Base-by-base conservation (phyloP, 2,797 vertebrate species). In the Odontamblyopus lacepedii region DNA sequence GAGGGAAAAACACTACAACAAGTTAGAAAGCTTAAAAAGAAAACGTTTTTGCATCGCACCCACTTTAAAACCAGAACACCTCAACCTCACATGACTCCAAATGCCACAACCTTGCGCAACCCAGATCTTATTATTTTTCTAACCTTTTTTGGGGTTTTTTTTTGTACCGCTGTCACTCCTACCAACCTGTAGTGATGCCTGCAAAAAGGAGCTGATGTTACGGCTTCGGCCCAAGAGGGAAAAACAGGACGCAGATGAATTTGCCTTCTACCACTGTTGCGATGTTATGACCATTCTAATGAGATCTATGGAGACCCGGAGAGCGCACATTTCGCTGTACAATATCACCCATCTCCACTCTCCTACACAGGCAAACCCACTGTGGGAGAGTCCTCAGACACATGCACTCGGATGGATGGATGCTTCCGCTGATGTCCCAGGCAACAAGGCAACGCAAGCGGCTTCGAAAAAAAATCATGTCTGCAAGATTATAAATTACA, bases 301-400 rank as follows among this genome's bases (percentile, higher is more conserved):
- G 88, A 92, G 89, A 87, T 88, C 90, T 91, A 73, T 86, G 79
- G 91, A 91, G 91, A 91, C 78, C 90, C 90, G 87, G 76, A 48
- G 44, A 87, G 70, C 79, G 87, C 83, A 88, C 84, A 85, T 87
- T 91, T 84, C 53, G 73, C 83, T 78, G 74, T 82, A 78, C 84
- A 78, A 73, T 82, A 78, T 87, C 81, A 82, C 83, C 87, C 81
- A 67, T 57, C 26, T 83, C 73, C 76, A 81, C 85, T 80, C 73
- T 71, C 74, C 74, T 72, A 70, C 83, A 77, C 80, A 30, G 73
- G 66, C 61, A 77, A 87, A 86, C 63, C 80, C 87, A 72, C 85
- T 30, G 78, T 70, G 88, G 83, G 74, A 75, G 71, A 82, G 81
- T 90, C 87, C 85, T 84, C 83, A 85, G 85, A 88, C 85, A 83